A percentile compares a stretch with the other conserved stretches of the same genome.
Evolutionary conservation across 1,140 invertebrate genomes (phyloP).

Genomic region (Ceratitis capitata): DNA sequence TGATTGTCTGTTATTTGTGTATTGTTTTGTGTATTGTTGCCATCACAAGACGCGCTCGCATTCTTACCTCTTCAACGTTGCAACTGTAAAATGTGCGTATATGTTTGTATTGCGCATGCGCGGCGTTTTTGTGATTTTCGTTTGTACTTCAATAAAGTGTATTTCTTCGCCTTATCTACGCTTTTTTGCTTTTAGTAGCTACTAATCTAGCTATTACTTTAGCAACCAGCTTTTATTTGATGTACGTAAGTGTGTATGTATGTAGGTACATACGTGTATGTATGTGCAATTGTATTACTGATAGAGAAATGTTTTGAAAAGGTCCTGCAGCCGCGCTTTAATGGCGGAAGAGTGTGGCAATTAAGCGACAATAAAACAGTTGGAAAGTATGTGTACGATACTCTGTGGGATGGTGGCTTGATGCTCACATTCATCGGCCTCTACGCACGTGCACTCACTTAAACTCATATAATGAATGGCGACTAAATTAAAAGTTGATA

Average conservation of each 20-base stretch:
- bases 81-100: conserved; percentile 5
- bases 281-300: background rate
- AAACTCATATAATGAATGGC: background rate
- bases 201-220: conserved; percentile 13
- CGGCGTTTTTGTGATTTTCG: background rate
- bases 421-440: too few relatives aligned
- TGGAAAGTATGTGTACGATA: background rate
- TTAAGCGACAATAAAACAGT: background rate
- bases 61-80: background rate
- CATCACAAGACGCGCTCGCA: background rate
- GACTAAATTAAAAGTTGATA: too few relatives aligned
- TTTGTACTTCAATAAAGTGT: background rate
- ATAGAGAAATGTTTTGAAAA: background rate
- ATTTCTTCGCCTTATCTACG: background rate
- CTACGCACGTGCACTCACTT: background rate
- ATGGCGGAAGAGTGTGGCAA: background rate
- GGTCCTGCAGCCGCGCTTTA: background rate
- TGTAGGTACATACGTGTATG: background rate
- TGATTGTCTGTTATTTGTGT: background rate
- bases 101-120: background rate
- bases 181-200: conserved; percentile 5
- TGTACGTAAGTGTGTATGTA: background rate
- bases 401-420: too few relatives aligned
- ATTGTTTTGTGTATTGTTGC: background rate
- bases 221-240: background rate